These are phyloP conservation scores for Tiliacea citrago DNA, from an alignment of 2,888 invertebrate genomes.

Conservation along the genomic window DNA sequence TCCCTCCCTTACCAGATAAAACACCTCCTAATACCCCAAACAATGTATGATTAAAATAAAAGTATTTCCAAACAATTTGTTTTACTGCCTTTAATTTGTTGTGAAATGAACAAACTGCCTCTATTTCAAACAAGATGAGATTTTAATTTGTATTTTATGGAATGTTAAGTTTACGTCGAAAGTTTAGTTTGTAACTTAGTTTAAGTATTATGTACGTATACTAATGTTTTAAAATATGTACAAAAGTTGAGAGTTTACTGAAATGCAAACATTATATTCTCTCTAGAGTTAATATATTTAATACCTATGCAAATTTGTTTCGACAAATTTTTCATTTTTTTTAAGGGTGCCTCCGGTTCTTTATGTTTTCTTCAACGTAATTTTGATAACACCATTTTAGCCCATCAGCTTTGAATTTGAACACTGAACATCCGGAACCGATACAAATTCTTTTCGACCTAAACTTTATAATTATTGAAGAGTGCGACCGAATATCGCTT, in stretches of 20 bases:
- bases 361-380: constrained; percentile 41
- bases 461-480: too few relatives aligned
- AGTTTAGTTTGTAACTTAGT: constrained; percentile 56
- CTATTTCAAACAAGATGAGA: constrained; percentile 72
- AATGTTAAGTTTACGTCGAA: constrained; percentile 63
- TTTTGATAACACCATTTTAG: neutral
- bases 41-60: constrained; percentile 66
- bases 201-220: constrained; percentile 56
- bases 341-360: constrained; percentile 7
- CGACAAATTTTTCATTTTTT: constrained; percentile 19
- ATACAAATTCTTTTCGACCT: neutral
- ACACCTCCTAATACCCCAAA: constrained; percentile 68
- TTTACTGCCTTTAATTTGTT: constrained; percentile 67
- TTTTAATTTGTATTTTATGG: constrained; percentile 68
- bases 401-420: neutral
- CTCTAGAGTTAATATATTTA: constrained; percentile 52
- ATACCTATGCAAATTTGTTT: constrained; percentile 31
- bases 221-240: constrained; percentile 58
- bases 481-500: too few relatives aligned
- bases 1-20: constrained; percentile 83
- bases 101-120: constrained; percentile 73
- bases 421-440: constrained; percentile 1
- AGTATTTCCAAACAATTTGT: constrained; percentile 70
- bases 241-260: constrained; percentile 51
- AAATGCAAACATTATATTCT: constrained; percentile 40